These are phyloP conservation scores for Ammodytes marinus DNA, from an alignment of 2,113 vertebrate genomes.

Conservation along the genomic window DNA sequence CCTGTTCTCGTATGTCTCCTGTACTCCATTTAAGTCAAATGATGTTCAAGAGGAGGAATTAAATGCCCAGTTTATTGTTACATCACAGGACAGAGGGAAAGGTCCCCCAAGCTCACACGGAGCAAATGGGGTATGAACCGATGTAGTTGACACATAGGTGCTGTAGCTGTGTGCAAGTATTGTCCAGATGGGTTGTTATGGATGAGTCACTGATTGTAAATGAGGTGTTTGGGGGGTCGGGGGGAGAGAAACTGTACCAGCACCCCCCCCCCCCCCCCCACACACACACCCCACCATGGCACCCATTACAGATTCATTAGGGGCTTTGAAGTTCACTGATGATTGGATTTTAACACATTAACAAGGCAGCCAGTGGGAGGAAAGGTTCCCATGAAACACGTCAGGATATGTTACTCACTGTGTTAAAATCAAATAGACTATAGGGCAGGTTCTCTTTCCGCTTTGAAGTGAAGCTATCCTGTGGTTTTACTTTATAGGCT, in stretches of 20 bases:
- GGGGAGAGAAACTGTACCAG: background rate
- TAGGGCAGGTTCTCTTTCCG: background rate
- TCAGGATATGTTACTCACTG: background rate
- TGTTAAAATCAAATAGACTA: constrained; percentile 8
- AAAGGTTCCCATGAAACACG: constrained; percentile 28
- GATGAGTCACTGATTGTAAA: constrained; percentile 52
- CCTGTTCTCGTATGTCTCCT: background rate
- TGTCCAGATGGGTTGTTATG: constrained; percentile 50
- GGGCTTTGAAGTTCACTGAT: constrained; percentile 47
- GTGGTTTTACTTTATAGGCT: background rate
- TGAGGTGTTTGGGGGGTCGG: constrained; percentile 27
- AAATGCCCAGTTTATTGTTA: constrained; percentile 34
- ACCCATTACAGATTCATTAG: constrained; percentile 35
- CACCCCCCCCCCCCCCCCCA: background rate
- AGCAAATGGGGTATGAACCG: constrained; percentile 30
- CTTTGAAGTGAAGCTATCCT: background rate
- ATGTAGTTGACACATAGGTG: constrained; percentile 34
- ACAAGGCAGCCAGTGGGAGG: constrained; percentile 26
- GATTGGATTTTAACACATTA: constrained; percentile 47
- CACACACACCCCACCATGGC: constrained; percentile 8
- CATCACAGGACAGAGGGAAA: constrained; percentile 13
- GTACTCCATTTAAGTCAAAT: constrained; percentile 17
- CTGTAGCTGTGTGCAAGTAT: constrained; percentile 20
- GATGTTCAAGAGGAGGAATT: constrained; percentile 10
- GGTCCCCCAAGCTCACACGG: constrained; percentile 9